phyloP scores from a whole-genome alignment of 2,113 vertebrate genomes.

The Chloebia gouldiae region DNA sequence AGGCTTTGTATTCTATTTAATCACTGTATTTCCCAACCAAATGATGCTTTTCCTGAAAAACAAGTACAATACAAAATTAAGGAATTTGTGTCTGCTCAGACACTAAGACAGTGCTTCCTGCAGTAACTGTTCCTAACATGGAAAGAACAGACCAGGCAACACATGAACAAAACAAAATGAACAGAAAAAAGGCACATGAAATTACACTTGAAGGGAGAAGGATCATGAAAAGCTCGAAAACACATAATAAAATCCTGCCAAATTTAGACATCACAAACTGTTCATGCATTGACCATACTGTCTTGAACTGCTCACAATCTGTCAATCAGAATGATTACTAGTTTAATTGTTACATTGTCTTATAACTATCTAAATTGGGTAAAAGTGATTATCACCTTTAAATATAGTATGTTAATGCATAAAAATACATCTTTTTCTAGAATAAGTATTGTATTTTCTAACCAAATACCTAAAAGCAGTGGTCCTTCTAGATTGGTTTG shows the following conservation, averaged over 20 bases:
- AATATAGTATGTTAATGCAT: not conserved
- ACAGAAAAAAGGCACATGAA: not conserved
- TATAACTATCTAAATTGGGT: conserved; percentile 12
- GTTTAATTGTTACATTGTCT: not conserved
- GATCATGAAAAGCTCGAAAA: not conserved
- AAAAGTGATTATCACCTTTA: conserved; percentile 40
- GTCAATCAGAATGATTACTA: not conserved
- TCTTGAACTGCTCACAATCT: not conserved
- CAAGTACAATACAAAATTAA: not conserved
- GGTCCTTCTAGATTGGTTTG: conserved; percentile 37
- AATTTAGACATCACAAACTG: not conserved
- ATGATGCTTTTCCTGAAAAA: not conserved
- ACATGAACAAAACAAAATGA: not conserved
- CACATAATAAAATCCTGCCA: not conserved
- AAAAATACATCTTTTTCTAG: conserved; percentile 20
- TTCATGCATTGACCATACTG: not conserved
- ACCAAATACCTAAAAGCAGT: not conserved
- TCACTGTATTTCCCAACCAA: not conserved
- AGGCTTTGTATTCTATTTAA: conserved; percentile 19
- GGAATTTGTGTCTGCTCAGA: not conserved
- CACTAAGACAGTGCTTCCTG: not conserved
- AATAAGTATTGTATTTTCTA: not conserved
- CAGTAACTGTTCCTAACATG: not conserved
- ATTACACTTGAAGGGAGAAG: not conserved
- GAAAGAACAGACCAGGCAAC: not conserved